Conservation (phyloP, 2,888 invertebrate genomes). For the Sympetrum striolatum region DNA sequence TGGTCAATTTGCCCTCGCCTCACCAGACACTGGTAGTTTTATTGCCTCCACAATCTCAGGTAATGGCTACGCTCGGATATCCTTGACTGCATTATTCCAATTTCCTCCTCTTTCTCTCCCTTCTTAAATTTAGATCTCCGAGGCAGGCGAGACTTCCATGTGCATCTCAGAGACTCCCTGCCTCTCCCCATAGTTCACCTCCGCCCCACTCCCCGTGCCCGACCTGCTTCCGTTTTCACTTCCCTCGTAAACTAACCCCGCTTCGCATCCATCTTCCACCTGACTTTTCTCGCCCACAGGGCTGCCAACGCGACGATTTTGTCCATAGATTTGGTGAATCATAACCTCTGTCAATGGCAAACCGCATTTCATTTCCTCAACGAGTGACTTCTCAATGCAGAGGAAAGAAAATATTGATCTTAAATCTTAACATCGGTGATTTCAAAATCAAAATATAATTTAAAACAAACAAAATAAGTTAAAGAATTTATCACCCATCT, state of each 20-base stretch:
- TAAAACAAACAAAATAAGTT: too few relatives aligned
- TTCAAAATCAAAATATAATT: too few relatives aligned
- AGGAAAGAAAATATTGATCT: too few relatives aligned
- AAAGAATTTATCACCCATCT: too few relatives aligned
- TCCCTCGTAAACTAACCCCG: too few relatives aligned
- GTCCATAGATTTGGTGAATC: too few relatives aligned
- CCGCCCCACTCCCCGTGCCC: background rate
- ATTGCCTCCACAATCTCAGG: background rate
- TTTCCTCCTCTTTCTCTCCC: background rate
- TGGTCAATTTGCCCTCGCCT: background rate
- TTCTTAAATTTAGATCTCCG: background rate
- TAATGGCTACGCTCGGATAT: background rate
- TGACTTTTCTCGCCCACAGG: too few relatives aligned
- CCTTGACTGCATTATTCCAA: background rate
- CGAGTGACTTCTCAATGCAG: background rate
- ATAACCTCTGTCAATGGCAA: too few relatives aligned
- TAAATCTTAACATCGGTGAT: too few relatives aligned
- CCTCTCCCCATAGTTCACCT: background rate
- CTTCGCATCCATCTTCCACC: too few relatives aligned
- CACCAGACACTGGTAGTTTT: background rate
- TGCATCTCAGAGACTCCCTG: background rate
- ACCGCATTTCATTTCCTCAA: too few relatives aligned
- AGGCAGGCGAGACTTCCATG: background rate
- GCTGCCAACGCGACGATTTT: too few relatives aligned
- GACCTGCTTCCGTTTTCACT: background rate